Conservation (phyloP, 1,140 invertebrate species). For the Heliconius eleuchia region DNA sequence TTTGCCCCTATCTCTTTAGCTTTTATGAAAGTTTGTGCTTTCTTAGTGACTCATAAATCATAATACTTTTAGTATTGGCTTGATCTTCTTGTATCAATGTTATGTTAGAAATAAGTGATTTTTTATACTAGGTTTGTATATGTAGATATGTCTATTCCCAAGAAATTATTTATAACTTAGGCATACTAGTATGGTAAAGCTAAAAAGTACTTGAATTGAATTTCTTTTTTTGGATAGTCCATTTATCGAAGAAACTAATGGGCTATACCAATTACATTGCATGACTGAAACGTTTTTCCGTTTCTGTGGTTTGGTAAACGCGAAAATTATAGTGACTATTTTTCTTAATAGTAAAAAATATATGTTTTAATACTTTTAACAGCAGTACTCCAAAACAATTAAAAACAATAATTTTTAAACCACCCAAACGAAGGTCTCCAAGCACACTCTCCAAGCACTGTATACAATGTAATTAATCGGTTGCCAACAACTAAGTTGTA, state of each 20-base stretch:
- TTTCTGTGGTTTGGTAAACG: too few species aligned
- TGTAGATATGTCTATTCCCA: not conserved
- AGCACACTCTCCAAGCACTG: not conserved
- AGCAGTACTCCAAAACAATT: not conserved
- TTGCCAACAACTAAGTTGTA: not conserved
- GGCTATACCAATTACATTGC: too few species aligned
- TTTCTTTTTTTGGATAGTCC: too few species aligned
- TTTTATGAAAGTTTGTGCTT: not conserved
- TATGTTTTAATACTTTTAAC: not conserved
- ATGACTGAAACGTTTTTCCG: too few species aligned
- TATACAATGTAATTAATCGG: slow-evolving; percentile 1
- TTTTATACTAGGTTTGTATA: not conserved
- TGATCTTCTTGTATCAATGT: not conserved
- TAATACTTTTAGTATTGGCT: not conserved
- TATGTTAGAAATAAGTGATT: not conserved
- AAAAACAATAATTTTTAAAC: not conserved
- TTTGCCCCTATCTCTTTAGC: not conserved
- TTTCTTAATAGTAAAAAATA: too few species aligned
- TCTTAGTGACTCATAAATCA: not conserved
- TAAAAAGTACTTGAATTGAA: not conserved
- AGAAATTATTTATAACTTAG: not conserved
- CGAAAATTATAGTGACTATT: too few species aligned
- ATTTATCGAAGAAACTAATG: too few species aligned
- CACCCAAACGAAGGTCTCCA: not conserved
- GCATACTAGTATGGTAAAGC: not conserved